phyloP scores from a whole-genome alignment of 2,888 invertebrate genomes.

The Gymnosoma rotundatum region DNA sequence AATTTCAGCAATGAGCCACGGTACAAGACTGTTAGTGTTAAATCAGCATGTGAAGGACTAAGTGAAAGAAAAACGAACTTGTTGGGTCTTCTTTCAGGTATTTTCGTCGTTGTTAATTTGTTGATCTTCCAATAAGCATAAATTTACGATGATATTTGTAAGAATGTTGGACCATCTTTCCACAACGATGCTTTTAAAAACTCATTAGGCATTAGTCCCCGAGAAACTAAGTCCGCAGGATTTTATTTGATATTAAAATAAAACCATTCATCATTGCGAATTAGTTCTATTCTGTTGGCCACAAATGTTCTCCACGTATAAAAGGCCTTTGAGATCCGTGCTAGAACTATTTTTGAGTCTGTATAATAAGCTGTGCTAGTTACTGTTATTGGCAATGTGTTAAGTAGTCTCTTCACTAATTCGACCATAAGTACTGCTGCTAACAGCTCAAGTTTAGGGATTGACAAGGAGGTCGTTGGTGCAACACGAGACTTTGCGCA shows the following conservation, averaged over 20 bases:
- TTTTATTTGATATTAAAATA: slow-evolving; percentile 23
- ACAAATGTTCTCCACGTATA: slow-evolving; percentile 27
- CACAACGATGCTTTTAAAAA: too few species aligned
- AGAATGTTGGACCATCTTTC: background rate
- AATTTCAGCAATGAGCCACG: background rate
- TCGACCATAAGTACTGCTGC: too few species aligned
- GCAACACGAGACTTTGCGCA: slow-evolving; percentile 27
- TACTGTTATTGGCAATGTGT: slow-evolving; percentile 21
- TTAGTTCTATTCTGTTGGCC: slow-evolving; percentile 19
- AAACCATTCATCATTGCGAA: slow-evolving; percentile 12
- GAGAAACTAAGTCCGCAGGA: slow-evolving; percentile 24
- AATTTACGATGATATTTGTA: background rate
- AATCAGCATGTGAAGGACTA: background rate
- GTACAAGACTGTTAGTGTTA: background rate
- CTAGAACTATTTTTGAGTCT: slow-evolving; percentile 33
- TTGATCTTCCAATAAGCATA: background rate
- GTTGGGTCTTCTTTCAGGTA: slow-evolving; percentile 27
- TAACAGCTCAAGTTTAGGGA: too few species aligned
- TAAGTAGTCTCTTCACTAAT: too few species aligned
- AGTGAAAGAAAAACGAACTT: background rate
- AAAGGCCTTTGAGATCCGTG: slow-evolving; percentile 20
- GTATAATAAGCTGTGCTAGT: background rate
- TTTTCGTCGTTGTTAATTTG: background rate
- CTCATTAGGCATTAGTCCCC: too few species aligned
- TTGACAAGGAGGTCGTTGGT: too few species aligned